Evolutionary conservation across 2,797 vertebrate species (phyloP).

Genomic region (Amniataba percoides): DNA sequence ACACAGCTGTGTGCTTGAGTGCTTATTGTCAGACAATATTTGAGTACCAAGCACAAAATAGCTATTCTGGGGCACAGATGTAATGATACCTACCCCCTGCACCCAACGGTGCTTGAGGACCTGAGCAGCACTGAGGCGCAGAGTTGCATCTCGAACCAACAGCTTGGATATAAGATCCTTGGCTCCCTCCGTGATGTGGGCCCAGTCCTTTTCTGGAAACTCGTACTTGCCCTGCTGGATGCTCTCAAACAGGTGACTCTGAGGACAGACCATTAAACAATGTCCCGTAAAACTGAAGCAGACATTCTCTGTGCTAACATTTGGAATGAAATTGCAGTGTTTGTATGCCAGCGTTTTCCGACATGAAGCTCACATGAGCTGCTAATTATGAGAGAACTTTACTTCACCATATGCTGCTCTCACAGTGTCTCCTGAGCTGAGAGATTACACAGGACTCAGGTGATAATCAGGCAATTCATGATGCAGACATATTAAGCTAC

Average conservation of each 20-base stretch:
- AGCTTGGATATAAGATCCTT: slow-evolving; percentile 98
- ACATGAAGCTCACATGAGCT: neutral
- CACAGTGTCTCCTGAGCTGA: neutral
- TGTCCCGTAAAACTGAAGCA: neutral
- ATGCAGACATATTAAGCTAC: neutral
- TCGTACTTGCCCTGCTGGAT: slow-evolving; percentile 98
- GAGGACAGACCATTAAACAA: slow-evolving; percentile 30
- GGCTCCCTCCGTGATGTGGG: slow-evolving; percentile 92
- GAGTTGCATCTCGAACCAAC: slow-evolving; percentile 93
- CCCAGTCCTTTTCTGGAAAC: slow-evolving; percentile 96
- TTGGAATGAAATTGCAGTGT: neutral
- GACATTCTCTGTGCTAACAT: neutral
- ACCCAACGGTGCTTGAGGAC: slow-evolving; percentile 96
- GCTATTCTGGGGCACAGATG: neutral
- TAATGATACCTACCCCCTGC: slow-evolving; percentile 90
- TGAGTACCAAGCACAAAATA: neutral
- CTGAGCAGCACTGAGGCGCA: slow-evolving; percentile 93
- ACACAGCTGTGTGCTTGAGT: too few species aligned
- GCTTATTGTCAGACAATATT: too few species aligned
- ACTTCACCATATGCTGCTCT: neutral
- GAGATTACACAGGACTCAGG: neutral
- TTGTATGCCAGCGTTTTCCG: neutral
- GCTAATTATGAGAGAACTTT: neutral
- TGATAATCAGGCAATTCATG: neutral
- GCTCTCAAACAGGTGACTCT: slow-evolving; percentile 96